phyloP scores from a whole-genome alignment of 1,140 invertebrate genomes.

The Hirudo medicinalis region DNA sequence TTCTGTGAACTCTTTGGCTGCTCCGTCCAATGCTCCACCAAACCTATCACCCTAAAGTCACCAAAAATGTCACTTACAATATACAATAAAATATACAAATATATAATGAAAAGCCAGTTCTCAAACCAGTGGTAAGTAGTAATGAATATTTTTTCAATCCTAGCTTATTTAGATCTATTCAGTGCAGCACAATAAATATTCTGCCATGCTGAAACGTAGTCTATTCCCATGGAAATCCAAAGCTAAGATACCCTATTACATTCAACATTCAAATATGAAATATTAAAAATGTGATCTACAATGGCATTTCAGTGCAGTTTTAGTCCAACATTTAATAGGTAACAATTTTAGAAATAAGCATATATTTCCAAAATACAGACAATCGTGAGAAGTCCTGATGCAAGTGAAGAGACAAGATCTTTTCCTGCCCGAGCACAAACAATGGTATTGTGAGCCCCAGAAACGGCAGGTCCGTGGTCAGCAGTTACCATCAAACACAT shows the following conservation, averaged over 20 bases:
- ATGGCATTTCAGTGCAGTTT: too few species aligned
- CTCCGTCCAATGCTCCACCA: slow-evolving; percentile 90
- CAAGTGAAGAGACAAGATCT: slow-evolving; percentile 88
- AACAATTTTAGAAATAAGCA: slow-evolving; percentile 11
- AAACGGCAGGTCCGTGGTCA: slow-evolving; percentile 96
- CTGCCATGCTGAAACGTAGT: too few species aligned
- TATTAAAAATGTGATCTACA: not conserved
- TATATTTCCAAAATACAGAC: slow-evolving; percentile 49
- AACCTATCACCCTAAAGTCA: slow-evolving; percentile 76
- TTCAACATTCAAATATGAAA: not conserved
- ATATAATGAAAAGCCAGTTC: not conserved
- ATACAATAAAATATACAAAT: too few species aligned
- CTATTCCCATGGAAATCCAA: too few species aligned
- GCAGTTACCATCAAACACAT: slow-evolving; percentile 98
- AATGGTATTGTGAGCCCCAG: slow-evolving; percentile 97
- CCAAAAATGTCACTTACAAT: not conserved
- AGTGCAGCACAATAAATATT: too few species aligned
- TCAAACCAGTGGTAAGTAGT: too few species aligned
- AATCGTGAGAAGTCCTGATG: slow-evolving; percentile 92
- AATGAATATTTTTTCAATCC: too few species aligned
- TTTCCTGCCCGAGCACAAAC: slow-evolving; percentile 97
- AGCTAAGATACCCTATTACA: too few species aligned
- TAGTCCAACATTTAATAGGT: not conserved
- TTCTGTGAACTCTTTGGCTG: slow-evolving; percentile 87
- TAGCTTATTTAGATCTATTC: too few species aligned